phyloP scores from a whole-genome alignment of 2,797 vertebrate genomes.

The Perodicticus potto region DNA sequence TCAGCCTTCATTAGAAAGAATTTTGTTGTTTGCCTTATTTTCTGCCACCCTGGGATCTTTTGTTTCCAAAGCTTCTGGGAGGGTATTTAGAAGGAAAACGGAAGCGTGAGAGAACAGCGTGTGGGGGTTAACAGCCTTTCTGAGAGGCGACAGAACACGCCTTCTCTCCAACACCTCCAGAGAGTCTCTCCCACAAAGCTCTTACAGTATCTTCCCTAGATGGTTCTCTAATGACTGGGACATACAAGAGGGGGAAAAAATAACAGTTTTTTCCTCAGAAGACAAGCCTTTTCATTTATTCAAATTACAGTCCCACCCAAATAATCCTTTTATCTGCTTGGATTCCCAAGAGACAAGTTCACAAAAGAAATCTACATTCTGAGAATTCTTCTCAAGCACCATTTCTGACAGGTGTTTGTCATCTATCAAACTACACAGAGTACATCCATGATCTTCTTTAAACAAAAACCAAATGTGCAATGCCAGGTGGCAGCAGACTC shows the following conservation, averaged over 20 bases:
- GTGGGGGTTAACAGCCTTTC: background rate
- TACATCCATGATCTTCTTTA: background rate
- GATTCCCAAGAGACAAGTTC: background rate
- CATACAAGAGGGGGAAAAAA: background rate
- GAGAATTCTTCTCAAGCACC: background rate
- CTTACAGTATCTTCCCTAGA: background rate
- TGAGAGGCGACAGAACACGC: background rate
- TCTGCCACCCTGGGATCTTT: background rate
- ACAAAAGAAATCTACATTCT: background rate
- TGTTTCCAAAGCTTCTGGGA: background rate
- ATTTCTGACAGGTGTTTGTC: background rate
- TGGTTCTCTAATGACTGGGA: background rate
- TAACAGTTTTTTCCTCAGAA: background rate
- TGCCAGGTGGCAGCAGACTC: background rate
- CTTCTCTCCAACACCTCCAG: background rate
- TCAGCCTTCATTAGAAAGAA: constrained; percentile 58
- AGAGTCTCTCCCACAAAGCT: background rate
- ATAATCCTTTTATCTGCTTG: background rate
- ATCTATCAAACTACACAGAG: background rate
- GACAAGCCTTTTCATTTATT: background rate
- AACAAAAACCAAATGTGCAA: background rate
- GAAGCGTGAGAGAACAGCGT: background rate
- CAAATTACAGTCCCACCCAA: background rate
- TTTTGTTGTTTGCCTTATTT: constrained; percentile 62
- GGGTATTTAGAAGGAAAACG: background rate